phyloP scores from a whole-genome alignment of 2,888 invertebrate genomes.

The Proisotoma minuta region DNA sequence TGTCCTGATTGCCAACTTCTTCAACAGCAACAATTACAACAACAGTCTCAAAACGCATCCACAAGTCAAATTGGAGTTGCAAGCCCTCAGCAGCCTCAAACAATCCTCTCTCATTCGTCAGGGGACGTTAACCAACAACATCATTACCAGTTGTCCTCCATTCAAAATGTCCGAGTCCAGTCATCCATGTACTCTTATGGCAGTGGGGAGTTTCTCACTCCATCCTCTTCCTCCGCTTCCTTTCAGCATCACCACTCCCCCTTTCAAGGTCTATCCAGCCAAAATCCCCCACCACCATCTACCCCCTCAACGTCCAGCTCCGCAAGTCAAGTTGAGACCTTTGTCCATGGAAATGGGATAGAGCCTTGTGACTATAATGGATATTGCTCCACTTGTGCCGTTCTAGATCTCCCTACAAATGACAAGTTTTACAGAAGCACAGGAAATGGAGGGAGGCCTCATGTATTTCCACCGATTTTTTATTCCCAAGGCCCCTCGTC shows the following conservation, averaged over 20 bases:
- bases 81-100: neutral
- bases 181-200: neutral
- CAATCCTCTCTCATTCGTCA: neutral
- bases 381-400: slow-evolving; percentile 26
- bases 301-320: neutral
- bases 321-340: neutral
- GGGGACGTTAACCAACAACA: neutral
- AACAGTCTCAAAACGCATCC: neutral
- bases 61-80: neutral
- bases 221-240: neutral
- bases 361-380: slow-evolving; percentile 10
- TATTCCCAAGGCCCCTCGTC: slow-evolving; percentile 23
- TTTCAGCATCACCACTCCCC: too few relatives aligned
- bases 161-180: neutral
- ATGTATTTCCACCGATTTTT: slow-evolving; percentile 28
- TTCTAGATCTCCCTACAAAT: slow-evolving; percentile 23
- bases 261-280: neutral
- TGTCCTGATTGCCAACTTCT: slow-evolving; percentile 14
- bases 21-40: slow-evolving; percentile 3
- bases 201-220: neutral
- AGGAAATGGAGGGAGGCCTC: slow-evolving; percentile 13
- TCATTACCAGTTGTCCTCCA: neutral
- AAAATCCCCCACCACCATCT: neutral
- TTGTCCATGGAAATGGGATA: neutral
- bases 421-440: slow-evolving; percentile 21